Conservation (phyloP, 2,113 vertebrate species). For the Phoxinus phoxinus region DNA sequence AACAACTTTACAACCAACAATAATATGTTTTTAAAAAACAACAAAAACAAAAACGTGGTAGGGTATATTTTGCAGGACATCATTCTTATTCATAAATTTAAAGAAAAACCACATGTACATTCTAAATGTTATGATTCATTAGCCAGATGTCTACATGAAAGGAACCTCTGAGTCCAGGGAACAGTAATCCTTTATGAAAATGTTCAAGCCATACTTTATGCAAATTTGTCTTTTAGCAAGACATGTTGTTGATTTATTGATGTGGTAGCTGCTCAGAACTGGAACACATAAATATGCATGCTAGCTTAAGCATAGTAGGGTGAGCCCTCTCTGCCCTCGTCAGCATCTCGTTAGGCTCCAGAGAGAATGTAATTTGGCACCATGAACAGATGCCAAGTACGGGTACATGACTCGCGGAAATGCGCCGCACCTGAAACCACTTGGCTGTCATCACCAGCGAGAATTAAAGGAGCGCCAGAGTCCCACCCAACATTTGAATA, state of each 20-base stretch:
- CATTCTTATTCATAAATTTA: background rate
- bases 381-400: background rate
- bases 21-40: background rate
- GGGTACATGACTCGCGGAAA: background rate
- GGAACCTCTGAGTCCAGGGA: background rate
- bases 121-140: background rate
- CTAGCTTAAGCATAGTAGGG: constrained; percentile 9
- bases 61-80: background rate
- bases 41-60: background rate
- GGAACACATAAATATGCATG: constrained; percentile 18
- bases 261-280: constrained; percentile 12
- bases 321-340: constrained; percentile 11
- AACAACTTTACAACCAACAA: too few relatives aligned
- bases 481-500: background rate
- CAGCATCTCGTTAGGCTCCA: constrained; percentile 15
- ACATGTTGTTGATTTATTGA: constrained; percentile 27
- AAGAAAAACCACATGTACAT: background rate
- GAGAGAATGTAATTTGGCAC: constrained; percentile 1
- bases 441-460: background rate
- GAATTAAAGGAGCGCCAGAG: background rate
- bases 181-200: constrained; percentile 3
- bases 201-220: constrained; percentile 8
- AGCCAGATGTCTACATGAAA: background rate
- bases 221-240: constrained; percentile 15
- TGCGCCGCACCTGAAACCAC: background rate